A percentile compares a stretch with the other conserved stretches of the same genome.
Conservation (phyloP, 1,140 invertebrate species). For the Magallana angulata region DNA sequence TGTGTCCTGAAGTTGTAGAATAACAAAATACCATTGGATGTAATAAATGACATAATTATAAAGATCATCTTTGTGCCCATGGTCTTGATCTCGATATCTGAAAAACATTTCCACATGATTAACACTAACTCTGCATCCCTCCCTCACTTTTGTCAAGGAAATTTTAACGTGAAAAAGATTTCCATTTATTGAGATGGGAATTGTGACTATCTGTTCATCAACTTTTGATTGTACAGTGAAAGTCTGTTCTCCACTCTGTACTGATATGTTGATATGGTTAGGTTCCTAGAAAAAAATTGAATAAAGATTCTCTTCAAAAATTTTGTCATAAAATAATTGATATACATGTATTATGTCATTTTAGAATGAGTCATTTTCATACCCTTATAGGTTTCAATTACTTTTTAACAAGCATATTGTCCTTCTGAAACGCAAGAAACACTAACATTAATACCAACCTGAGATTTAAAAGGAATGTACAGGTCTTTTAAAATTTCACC, state of each 20-base stretch:
- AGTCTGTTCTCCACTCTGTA: background rate
- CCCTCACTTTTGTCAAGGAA: background rate
- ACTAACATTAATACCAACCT: too few species aligned
- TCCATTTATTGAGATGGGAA: background rate
- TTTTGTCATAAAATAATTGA: background rate
- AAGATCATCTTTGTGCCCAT: slow-evolving; percentile 8
- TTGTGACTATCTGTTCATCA: background rate
- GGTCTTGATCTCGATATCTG: background rate
- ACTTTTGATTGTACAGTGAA: background rate
- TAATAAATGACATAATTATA: slow-evolving; percentile 48
- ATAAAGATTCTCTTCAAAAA: background rate
- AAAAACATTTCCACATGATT: slow-evolving; percentile 20
- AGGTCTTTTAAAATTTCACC: slow-evolving; percentile 8
- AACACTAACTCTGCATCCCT: slow-evolving; percentile 16
- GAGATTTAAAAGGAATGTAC: background rate
- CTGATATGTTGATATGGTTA: slow-evolving; percentile 4
- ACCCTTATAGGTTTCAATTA: background rate
- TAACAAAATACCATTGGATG: slow-evolving; percentile 49
- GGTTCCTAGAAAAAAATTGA: background rate
- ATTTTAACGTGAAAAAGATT: background rate
- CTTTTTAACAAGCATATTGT: too few species aligned
- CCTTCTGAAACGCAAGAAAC: too few species aligned
- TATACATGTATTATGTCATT: background rate
- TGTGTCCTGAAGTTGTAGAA: slow-evolving; percentile 43
- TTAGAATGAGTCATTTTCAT: background rate